Evolutionary conservation across 2,888 invertebrate species (phyloP).

Genomic region (Drosophila affinis): DNA sequence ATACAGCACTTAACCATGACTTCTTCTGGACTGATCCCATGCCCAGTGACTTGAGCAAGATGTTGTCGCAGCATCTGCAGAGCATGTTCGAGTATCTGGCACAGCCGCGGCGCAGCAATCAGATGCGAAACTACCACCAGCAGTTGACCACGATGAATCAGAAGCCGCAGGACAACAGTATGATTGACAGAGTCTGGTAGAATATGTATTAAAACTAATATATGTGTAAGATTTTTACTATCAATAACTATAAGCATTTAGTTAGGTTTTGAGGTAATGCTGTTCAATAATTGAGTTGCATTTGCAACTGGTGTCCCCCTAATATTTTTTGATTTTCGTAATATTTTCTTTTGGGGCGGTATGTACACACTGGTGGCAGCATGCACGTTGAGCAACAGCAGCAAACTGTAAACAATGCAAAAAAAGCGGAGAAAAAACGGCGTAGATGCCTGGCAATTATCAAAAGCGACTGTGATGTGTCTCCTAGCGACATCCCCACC

Average conservation of each 20-base stretch:
- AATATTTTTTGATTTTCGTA: not conserved
- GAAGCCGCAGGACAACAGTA: constrained; percentile 91
- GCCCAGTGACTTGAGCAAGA: constrained; percentile 95
- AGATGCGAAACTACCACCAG: constrained; percentile 89
- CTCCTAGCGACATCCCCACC: constrained; percentile 81
- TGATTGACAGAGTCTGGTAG: constrained; percentile 94
- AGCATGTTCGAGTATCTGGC: constrained; percentile 98
- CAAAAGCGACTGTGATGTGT: constrained; percentile 83
- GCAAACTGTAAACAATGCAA: constrained; percentile 62
- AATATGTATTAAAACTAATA: constrained; percentile 2
- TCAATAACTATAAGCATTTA: constrained; percentile 13
- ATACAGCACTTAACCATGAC: constrained; percentile 97
- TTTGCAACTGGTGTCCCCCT: constrained; percentile 1
- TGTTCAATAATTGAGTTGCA: constrained; percentile 5
- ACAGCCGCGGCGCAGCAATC: constrained; percentile 89
- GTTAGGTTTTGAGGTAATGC: constrained; percentile 2
- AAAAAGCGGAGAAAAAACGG: constrained; percentile 84
- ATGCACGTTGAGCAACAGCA: constrained; percentile 57
- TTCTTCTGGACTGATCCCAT: constrained; percentile 99
- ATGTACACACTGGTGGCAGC: constrained; percentile 14
- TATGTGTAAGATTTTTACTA: constrained; percentile 12
- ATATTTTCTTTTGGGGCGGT: not conserved
- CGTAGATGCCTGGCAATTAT: constrained; percentile 84
- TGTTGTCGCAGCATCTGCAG: constrained; percentile 94
- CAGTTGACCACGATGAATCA: constrained; percentile 84